Evolutionary conservation across 2,888 invertebrate genomes (phyloP).

Genomic region (Altica lythri): DNA sequence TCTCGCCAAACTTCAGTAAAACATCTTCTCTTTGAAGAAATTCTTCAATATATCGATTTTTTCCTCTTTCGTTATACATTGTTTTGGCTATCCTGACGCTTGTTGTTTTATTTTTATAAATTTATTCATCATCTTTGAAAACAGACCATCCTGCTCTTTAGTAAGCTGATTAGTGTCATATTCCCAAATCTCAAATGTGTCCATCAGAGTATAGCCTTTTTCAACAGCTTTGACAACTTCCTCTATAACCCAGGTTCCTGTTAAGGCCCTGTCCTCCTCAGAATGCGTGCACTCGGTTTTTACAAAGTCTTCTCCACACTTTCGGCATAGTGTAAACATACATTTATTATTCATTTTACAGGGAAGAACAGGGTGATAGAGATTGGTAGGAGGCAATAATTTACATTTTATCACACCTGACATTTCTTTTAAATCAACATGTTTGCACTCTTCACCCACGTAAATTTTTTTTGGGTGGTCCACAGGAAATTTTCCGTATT

Average conservation of each 20-base stretch:
- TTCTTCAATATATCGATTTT: constrained; percentile 36
- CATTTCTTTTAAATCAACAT: constrained; percentile 21
- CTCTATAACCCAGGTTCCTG: constrained; percentile 31
- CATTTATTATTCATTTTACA: constrained; percentile 37
- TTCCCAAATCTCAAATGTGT: constrained; percentile 29
- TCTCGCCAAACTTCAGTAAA: constrained; percentile 33
- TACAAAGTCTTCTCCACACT: constrained; percentile 43
- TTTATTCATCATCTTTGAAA: constrained; percentile 46
- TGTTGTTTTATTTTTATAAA: constrained; percentile 47
- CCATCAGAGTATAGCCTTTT: constrained; percentile 46
- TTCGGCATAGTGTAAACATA: constrained; percentile 50
- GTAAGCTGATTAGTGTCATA: constrained; percentile 39
- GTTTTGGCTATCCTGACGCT: constrained; percentile 40
- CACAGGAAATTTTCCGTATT: constrained; percentile 42
- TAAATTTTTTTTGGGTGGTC: constrained; percentile 41
- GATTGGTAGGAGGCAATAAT: constrained; percentile 33
- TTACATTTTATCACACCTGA: constrained; percentile 36
- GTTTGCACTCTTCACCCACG: constrained; percentile 29
- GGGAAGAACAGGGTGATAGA: constrained; percentile 37
- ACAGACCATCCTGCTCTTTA: constrained; percentile 41
- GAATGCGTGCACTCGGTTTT: constrained; percentile 45
- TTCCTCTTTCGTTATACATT: constrained; percentile 33
- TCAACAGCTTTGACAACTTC: constrained; percentile 48
- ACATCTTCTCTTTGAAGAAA: constrained; percentile 39
- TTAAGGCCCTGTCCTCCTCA: constrained; percentile 21